Conservation (phyloP, 1,140 invertebrate species). For the Drosophila orena region DNA sequence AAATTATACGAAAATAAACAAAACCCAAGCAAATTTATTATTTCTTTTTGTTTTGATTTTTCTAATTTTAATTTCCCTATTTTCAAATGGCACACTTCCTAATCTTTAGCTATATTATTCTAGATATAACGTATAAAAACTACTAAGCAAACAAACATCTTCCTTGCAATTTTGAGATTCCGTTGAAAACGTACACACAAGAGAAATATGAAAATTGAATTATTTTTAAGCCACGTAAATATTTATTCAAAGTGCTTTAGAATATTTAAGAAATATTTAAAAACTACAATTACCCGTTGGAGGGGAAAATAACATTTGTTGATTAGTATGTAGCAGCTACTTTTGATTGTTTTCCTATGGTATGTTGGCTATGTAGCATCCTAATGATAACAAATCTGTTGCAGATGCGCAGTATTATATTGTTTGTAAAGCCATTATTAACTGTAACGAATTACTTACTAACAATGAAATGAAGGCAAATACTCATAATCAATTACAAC, state of each 20-base stretch:
- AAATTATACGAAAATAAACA: constrained; percentile 53
- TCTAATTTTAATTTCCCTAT: constrained; percentile 8
- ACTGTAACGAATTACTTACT: constrained; percentile 58
- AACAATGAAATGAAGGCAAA: constrained; percentile 9
- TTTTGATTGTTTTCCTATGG: constrained; percentile 62
- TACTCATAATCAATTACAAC: constrained; percentile 58
- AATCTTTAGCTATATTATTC: constrained; percentile 6
- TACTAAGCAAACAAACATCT: constrained; percentile 67
- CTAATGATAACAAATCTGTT: constrained; percentile 33
- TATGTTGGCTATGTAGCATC: constrained; percentile 31
- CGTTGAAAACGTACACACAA: constrained; percentile 80
- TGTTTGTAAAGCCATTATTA: constrained; percentile 41
- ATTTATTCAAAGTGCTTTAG: constrained; percentile 74
- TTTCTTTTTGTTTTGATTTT: constrained; percentile 38
- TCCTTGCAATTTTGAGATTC: constrained; percentile 81
- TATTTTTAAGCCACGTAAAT: constrained; percentile 65
- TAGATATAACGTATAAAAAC: constrained; percentile 17
- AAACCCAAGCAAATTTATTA: constrained; percentile 50
- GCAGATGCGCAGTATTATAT: constrained; percentile 50
- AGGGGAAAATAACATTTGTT: constrained; percentile 57
- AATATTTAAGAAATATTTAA: constrained; percentile 77
- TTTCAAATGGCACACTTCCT: constrained; percentile 9
- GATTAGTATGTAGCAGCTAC: constrained; percentile 70
- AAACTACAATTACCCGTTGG: constrained; percentile 32
- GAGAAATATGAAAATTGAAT: constrained; percentile 51